Base-by-base conservation (phyloP, 2,888 invertebrate species). In the Dorcus hopei region DNA sequence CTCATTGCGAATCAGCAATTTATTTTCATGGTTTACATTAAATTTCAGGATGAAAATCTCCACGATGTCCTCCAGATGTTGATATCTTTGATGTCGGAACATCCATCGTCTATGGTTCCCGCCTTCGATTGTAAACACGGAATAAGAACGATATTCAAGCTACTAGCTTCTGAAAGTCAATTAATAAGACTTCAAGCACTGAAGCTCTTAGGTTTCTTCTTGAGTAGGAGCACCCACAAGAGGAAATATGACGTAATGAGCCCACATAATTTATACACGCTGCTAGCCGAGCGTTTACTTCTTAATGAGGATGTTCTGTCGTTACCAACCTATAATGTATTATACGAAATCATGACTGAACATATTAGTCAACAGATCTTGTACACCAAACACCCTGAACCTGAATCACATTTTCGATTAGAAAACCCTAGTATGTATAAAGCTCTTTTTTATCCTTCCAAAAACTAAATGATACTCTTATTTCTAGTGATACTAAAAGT, bases 171-270 rank as follows among this genome's bases (percentile, higher is more conserved):
- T 3, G 94, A 95, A 74, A 97, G 95, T 80, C 98, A 98, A 81
- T 82, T 95, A 65, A 96, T 99, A 72, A 85, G 98, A 67, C 85
- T 99, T 61, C 97, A 97, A 78, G 94, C 98, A 3, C 82, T 99
- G 48, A 99, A 99, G 79, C 83, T 99, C 47, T 83, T 99, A 45
- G 99, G 98, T 60, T 98, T 96, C 81, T 99, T 98, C 82, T 84
- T 99, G 38, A 96, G 97, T 75, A 87, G 98, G 67, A 97, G 97
- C 78, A 99, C 99, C 66, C 94, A 97, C 80, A 99, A 98, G 81
- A 87, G 99, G 72, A 99, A 99, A 81, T 97, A 97, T 81, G 99
- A 99, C 81, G 95, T 97, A 54, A 97, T 99, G 96, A 94, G 94
- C 66, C 96, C 97, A 1, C 93, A 96, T 81, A 99, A 99, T 84